Evolutionary conservation across 2,113 vertebrate genomes (phyloP).

Genomic region (Oxyura jamaicensis): DNA sequence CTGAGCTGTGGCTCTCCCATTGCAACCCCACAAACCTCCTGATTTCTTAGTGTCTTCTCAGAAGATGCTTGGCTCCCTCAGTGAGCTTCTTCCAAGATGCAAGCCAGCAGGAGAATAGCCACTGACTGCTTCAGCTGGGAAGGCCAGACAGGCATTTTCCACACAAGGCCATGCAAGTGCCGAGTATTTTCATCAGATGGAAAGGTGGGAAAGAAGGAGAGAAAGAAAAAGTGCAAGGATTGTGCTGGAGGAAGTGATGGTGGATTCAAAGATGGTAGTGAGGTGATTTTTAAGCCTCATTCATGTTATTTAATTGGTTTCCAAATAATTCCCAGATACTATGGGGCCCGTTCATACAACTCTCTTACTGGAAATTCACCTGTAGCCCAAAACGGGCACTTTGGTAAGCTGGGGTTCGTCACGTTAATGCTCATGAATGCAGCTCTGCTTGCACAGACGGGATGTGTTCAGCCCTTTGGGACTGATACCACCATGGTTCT

Average conservation of each 20-base stretch:
- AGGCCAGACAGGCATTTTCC: not conserved
- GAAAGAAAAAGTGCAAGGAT: not conserved
- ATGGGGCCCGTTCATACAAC: not conserved
- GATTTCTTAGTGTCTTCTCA: not conserved
- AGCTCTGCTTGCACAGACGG: not conserved
- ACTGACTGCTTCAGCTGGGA: not conserved
- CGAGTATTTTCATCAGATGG: not conserved
- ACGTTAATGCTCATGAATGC: not conserved
- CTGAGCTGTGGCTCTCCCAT: not conserved
- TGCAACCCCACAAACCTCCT: not conserved
- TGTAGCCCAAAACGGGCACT: not conserved
- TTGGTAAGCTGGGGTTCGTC: not conserved
- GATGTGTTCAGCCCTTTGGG: not conserved
- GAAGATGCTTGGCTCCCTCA: not conserved
- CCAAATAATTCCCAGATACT: not conserved
- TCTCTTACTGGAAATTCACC: not conserved
- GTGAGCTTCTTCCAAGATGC: not conserved
- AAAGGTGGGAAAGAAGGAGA: not conserved
- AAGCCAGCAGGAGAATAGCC: not conserved
- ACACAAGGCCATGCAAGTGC: not conserved
- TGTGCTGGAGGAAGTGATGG: not conserved
- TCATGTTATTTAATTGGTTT: not conserved
- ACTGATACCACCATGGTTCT: not conserved
- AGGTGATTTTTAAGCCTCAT: not conserved
- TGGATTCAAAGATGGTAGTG: not conserved